These are phyloP conservation scores for Trileptium ribeirensis DNA, from an alignment of 2,888 invertebrate genomes.

Conservation along the genomic window DNA sequence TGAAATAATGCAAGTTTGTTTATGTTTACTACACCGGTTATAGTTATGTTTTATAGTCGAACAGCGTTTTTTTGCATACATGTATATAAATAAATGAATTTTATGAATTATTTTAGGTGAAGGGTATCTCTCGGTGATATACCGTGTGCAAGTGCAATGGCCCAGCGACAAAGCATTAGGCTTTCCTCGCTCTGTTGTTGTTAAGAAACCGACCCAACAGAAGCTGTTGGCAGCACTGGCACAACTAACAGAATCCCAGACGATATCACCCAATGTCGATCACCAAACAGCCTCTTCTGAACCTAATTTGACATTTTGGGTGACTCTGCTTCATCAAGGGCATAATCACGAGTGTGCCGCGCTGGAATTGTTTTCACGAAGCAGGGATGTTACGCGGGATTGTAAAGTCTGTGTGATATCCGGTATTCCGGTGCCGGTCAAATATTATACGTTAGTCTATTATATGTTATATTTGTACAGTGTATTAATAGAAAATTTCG, in stretches of 20 bases:
- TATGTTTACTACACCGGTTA: no score
- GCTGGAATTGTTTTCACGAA: background rate
- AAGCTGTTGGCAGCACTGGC: background rate
- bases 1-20: no score
- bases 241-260: background rate
- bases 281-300: background rate
- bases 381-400: no score
- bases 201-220: background rate
- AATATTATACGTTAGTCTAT: no score
- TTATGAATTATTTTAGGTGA: background rate
- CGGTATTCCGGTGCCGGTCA: no score
- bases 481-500: no score
- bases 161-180: background rate
- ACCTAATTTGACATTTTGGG: background rate
- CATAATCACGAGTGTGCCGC: background rate
- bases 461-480: no score
- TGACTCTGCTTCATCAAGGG: background rate
- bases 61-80: no score
- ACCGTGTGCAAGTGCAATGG: background rate
- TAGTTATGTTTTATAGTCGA: no score
- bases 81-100: no score
- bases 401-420: no score
- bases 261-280: background rate
- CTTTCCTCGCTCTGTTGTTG: background rate
- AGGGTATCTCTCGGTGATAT: background rate